Evolutionary conservation across 2,113 vertebrate genomes (phyloP).

Genomic region (Parus major): DNA sequence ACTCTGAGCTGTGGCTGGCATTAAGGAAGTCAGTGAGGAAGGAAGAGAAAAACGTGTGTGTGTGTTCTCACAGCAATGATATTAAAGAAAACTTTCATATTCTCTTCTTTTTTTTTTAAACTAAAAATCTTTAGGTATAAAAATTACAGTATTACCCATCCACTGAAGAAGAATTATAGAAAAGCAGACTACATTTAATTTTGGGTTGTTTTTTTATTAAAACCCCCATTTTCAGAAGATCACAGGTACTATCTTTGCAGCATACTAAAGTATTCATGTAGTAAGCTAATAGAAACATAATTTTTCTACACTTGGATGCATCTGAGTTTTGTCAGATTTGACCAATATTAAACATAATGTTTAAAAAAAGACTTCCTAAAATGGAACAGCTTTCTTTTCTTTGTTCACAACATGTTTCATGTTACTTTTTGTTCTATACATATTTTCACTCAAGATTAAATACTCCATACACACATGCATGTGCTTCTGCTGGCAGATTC

Average conservation of each 20-base stretch:
- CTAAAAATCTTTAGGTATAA: neutral
- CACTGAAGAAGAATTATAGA: neutral
- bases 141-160: neutral
- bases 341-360: neutral
- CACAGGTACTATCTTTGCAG: neutral
- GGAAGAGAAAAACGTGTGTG: neutral
- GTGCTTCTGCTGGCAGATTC: neutral
- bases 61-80: neutral
- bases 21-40: neutral
- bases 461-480: neutral
- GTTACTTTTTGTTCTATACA: neutral
- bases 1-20: neutral
- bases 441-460: neutral
- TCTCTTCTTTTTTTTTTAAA: neutral
- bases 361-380: neutral
- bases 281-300: neutral
- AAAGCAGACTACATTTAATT: neutral
- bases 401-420: neutral
- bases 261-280: neutral
- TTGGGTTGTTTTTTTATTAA: neutral
- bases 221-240: neutral
- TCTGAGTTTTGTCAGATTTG: neutral
- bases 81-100: neutral
- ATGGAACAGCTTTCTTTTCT: neutral
- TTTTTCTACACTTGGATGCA: neutral